Conservation (phyloP, 1,140 invertebrate species). For the Batillaria attramentaria region DNA sequence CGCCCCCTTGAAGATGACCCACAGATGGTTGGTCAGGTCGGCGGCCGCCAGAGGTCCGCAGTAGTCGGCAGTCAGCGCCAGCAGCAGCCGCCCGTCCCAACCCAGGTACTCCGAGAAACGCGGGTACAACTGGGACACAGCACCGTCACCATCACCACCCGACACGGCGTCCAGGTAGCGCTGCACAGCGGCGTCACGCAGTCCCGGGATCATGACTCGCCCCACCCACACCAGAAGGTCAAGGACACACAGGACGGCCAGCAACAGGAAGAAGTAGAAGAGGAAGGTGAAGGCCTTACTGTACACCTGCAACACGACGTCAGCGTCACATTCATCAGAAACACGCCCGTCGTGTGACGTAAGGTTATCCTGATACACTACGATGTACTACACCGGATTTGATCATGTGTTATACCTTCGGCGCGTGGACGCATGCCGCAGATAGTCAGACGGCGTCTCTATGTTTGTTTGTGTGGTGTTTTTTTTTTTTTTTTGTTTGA, state of each 20-base stretch:
- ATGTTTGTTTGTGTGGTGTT: no score
- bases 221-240: constrained; percentile 1
- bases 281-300: constrained; percentile 22
- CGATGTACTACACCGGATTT: no score
- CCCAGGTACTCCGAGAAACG: constrained; percentile 13
- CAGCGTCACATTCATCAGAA: no score
- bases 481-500: no score
- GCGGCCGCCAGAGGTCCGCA: constrained; percentile 5
- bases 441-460: no score
- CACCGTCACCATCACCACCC: no score
- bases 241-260: constrained; percentile 1
- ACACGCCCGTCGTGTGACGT: no score
- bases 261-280: constrained; percentile 27
- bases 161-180: no score
- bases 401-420: no score
- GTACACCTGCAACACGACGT: constrained; percentile 5
- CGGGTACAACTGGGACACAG: no score
- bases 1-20: neutral
- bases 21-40: constrained; percentile 11
- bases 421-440: no score
- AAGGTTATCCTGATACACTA: no score
- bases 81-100: constrained; percentile 21
- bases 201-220: constrained; percentile 5
- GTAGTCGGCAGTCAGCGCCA: neutral
- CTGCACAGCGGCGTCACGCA: neutral